phyloP scores from a whole-genome alignment of 2,113 vertebrate genomes.

The Bos javanicus region DNA sequence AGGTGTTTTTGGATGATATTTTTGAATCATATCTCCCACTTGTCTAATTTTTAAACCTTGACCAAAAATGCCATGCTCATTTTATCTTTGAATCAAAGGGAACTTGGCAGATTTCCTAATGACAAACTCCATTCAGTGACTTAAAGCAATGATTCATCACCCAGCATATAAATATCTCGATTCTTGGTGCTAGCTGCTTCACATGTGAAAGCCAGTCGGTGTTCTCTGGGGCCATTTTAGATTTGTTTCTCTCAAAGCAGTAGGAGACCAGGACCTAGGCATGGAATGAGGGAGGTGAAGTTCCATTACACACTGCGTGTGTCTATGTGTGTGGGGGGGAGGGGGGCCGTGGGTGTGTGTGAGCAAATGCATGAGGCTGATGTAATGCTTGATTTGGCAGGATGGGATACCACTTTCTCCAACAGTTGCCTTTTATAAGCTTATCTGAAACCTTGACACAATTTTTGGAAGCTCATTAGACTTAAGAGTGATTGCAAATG shows the following conservation, averaged over 20 bases:
- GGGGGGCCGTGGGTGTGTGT: neutral
- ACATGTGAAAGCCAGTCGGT: neutral
- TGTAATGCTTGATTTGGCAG: neutral
- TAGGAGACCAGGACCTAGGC: neutral
- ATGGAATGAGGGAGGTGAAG: neutral
- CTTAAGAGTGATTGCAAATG: constrained; percentile 82
- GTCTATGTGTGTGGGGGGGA: neutral
- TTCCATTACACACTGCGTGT: neutral
- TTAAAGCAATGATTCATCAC: constrained; percentile 7
- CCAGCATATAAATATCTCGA: constrained; percentile 24
- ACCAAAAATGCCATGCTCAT: constrained; percentile 1
- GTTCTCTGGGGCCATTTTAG: neutral
- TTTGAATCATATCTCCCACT: neutral
- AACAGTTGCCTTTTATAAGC: constrained; percentile 42
- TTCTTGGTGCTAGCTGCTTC: neutral
- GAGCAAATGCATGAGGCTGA: neutral
- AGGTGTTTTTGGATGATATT: neutral
- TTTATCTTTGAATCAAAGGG: constrained; percentile 48
- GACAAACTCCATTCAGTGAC: constrained; percentile 16
- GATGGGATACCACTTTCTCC: neutral
- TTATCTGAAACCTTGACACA: constrained; percentile 73
- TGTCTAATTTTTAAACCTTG: constrained; percentile 38
- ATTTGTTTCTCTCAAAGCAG: neutral
- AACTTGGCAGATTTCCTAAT: constrained; percentile 40
- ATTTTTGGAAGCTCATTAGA: constrained; percentile 85